These are phyloP conservation scores for Drosophila cyrtoloma DNA, from an alignment of 2,888 invertebrate genomes.

Conservation along the genomic window DNA sequence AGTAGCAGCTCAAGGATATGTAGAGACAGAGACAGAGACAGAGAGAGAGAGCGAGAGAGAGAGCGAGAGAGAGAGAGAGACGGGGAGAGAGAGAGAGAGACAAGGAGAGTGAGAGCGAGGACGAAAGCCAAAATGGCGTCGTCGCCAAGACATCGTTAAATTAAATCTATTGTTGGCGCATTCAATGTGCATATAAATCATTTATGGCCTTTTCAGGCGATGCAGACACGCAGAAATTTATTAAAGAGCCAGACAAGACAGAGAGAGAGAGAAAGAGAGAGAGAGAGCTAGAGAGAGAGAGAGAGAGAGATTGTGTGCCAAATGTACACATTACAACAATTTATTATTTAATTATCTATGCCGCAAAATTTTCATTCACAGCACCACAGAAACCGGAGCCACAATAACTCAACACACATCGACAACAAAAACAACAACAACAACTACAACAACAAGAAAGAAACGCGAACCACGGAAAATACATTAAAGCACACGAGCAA, in stretches of 20 bases:
- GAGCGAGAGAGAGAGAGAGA: neutral
- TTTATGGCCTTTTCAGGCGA: constrained; percentile 61
- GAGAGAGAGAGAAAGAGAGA: neutral
- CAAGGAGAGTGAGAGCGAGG: constrained; percentile 1
- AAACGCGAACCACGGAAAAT: constrained; percentile 41
- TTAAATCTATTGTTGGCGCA: constrained; percentile 74
- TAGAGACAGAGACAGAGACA: neutral
- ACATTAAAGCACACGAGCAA: constrained; percentile 51
- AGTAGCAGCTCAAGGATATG: neutral
- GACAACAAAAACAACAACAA: constrained; percentile 9
- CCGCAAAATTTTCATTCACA: constrained; percentile 69
- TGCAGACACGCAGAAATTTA: constrained; percentile 25
- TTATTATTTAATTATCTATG: constrained; percentile 74
- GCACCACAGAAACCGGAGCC: constrained; percentile 45
- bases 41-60: too few relatives aligned
- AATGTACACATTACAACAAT: constrained; percentile 73
- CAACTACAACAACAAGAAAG: neutral
- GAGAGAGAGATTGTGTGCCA: constrained; percentile 19
- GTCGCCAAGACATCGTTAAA: constrained; percentile 72
- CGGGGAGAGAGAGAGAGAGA: neutral
- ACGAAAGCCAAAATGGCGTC: constrained; percentile 61
- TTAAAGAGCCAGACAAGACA: neutral
- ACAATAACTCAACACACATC: constrained; percentile 29
- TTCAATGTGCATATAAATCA: constrained; percentile 75
- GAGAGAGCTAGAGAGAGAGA: neutral